Percentiles rank a stretch among this genome's conserved stretches.
phyloP scores from a whole-genome alignment of 1,140 invertebrate species.

The Goniozus legneri region DNA sequence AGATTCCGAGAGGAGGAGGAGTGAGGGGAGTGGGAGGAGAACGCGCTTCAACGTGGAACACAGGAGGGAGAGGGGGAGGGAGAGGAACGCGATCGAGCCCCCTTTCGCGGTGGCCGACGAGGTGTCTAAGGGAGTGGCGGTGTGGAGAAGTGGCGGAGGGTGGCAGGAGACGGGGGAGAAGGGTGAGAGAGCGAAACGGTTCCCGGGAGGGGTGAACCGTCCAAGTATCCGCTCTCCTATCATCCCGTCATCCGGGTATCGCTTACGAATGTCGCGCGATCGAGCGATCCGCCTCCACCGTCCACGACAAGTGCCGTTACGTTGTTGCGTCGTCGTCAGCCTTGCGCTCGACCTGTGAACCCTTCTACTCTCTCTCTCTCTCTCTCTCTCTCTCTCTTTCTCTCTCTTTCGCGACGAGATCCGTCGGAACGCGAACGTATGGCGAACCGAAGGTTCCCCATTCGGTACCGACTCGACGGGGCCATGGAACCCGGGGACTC shows the following conservation, averaged over 20 bases:
- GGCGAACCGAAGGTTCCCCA: too few relatives aligned
- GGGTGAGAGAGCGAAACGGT: conserved; percentile 10
- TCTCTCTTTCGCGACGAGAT: too few relatives aligned
- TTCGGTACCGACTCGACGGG: too few relatives aligned
- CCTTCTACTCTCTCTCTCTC: not conserved
- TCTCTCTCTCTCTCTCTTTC: too few relatives aligned
- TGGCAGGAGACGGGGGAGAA: conserved; percentile 3
- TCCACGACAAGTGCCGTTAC: conserved; percentile 19
- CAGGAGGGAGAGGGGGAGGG: conserved; percentile 5
- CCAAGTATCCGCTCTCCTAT: conserved; percentile 44
- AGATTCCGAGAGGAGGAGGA: too few relatives aligned
- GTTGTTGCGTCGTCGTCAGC: not conserved
- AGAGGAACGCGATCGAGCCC: not conserved
- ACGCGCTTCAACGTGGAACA: not conserved
- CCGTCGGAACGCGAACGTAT: too few relatives aligned
- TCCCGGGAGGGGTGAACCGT: conserved; percentile 28
- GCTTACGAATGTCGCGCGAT: conserved; percentile 46
- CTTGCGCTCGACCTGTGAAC: not conserved
- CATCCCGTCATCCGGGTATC: conserved; percentile 43
- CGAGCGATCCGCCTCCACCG: conserved; percentile 34
- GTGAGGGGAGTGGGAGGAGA: not conserved
- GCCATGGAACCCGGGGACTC: too few relatives aligned
- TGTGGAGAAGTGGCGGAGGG: conserved; percentile 4
- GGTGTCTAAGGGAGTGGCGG: conserved; percentile 5
- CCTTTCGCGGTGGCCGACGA: conserved; percentile 2